A percentile compares a stretch with the other conserved stretches of the same genome.
Evolutionary conservation across 2,113 vertebrate genomes (phyloP).

Genomic region (Crotalus helleri): DNA sequence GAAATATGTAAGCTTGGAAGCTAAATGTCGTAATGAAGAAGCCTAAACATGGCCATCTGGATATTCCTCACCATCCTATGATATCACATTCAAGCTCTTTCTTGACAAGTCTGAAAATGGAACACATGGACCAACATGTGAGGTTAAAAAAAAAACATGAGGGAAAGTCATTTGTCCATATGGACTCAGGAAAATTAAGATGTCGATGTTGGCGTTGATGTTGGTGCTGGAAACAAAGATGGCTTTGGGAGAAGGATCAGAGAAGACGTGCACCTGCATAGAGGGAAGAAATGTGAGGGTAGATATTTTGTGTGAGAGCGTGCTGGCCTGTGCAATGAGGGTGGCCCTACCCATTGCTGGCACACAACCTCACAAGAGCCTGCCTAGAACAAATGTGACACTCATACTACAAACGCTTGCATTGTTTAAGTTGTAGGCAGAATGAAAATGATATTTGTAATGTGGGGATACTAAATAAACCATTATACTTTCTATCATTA

Average conservation of each 20-base stretch:
- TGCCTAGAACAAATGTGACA: neutral
- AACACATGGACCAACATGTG: neutral
- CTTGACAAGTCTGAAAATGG: neutral
- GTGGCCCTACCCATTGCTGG: neutral
- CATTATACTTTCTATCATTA: neutral
- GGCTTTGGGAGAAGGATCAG: neutral
- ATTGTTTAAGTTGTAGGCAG: neutral
- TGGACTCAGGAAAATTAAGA: neutral
- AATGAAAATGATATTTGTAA: neutral
- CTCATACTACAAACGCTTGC: neutral
- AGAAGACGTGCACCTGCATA: neutral
- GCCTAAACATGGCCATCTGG: neutral
- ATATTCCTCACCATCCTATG: neutral
- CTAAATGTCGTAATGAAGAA: neutral
- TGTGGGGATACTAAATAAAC: neutral
- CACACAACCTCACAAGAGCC: neutral
- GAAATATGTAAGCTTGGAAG: neutral
- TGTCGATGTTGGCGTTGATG: too few relatives aligned
- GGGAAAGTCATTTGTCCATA: neutral
- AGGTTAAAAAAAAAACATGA: neutral
- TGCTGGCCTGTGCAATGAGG: neutral
- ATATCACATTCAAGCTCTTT: neutral
- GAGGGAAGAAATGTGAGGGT: neutral
- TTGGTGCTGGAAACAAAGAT: neutral
- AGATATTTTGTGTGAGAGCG: neutral